Evolutionary conservation across 2,113 vertebrate genomes (phyloP).

Genomic region (Psilopsiagon aymara): DNA sequence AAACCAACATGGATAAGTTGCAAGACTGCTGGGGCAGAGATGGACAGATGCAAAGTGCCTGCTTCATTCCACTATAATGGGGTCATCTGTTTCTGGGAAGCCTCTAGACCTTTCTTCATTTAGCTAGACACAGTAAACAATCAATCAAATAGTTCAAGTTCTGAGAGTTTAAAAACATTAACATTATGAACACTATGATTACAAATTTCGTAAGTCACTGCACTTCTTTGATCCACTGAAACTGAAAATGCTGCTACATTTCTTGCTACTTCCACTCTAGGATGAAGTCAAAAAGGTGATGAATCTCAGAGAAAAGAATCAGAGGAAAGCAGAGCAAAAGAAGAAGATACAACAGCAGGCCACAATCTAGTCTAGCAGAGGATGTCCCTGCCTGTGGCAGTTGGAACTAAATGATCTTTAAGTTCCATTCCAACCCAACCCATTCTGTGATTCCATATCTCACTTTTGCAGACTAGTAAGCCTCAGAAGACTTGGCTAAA

Average conservation of each 20-base stretch:
- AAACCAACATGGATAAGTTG: background rate
- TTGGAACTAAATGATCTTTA: background rate
- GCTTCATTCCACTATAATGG: background rate
- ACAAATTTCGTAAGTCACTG: background rate
- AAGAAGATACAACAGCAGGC: background rate
- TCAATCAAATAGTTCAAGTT: background rate
- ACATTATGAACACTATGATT: background rate
- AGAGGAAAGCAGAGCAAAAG: background rate
- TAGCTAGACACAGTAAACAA: background rate
- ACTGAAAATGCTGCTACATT: background rate
- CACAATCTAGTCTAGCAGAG: background rate
- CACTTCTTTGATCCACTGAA: background rate
- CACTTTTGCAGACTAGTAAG: background rate
- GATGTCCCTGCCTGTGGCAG: background rate
- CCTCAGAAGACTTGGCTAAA: background rate
- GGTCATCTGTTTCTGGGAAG: background rate
- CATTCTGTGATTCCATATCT: background rate
- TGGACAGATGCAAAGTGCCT: background rate
- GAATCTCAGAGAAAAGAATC: background rate
- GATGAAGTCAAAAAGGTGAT: background rate
- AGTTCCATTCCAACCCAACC: background rate
- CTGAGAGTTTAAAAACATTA: background rate
- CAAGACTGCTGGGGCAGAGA: background rate
- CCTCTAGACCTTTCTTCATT: background rate
- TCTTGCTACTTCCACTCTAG: background rate